These are phyloP conservation scores for Druon quercuslanigerum DNA, from an alignment of 1,140 invertebrate genomes.

Conservation along the genomic window DNA sequence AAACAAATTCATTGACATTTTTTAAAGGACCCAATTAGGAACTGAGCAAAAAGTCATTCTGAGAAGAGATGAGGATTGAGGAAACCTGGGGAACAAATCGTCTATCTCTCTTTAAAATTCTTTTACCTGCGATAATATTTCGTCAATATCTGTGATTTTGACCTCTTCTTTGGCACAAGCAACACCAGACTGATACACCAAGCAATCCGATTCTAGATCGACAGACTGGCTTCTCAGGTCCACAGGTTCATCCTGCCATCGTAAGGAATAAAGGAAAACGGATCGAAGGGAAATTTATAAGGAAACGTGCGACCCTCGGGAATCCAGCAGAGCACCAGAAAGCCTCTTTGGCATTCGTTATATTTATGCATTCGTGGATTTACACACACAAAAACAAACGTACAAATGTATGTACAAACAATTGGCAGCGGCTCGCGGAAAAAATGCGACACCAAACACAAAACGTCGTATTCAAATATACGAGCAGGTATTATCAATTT, in stretches of 20 bases:
- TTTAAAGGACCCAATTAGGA: too few relatives aligned
- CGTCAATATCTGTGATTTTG: too few relatives aligned
- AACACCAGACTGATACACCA: background rate
- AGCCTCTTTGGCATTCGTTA: background rate
- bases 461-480: conserved; percentile 33
- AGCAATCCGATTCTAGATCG: background rate
- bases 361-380: conserved; percentile 22
- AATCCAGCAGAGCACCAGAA: background rate
- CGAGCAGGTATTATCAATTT: background rate
- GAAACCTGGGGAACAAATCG: too few relatives aligned
- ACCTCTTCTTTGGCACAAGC: too few relatives aligned
- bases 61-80: too few relatives aligned
- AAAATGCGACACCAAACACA: conserved; percentile 46
- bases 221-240: background rate
- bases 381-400: background rate
- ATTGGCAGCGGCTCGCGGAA: conserved; percentile 6
- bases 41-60: too few relatives aligned
- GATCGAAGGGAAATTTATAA: background rate
- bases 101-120: too few relatives aligned
- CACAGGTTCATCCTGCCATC: background rate
- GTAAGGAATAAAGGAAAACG: conserved; percentile 13
- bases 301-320: background rate
- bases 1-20: too few relatives aligned
- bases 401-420: conserved; percentile 6
- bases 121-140: too few relatives aligned